phyloP scores from a whole-genome alignment of 2,797 vertebrate species.

The Darevskia nairensis region DNA sequence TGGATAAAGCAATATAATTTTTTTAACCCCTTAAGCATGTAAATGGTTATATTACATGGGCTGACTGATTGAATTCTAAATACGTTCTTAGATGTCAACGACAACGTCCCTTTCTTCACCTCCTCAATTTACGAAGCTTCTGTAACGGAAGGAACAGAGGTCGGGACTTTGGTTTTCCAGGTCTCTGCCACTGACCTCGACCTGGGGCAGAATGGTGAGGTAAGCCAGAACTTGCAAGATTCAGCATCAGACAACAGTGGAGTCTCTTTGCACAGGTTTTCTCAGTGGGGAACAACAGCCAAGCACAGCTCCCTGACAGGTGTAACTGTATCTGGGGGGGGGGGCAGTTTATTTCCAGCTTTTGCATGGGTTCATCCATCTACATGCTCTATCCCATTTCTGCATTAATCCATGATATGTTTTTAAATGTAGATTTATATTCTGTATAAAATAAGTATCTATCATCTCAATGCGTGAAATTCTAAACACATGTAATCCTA shows the following conservation, averaged over 20 bases:
- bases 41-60: not conserved
- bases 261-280: not conserved
- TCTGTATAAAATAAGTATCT: too few species aligned
- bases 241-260: not conserved
- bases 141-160: conserved; percentile 84
- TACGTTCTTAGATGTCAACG: conserved; percentile 86
- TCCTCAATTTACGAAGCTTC: conserved; percentile 91
- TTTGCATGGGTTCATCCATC: not conserved
- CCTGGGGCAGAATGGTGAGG: conserved; percentile 88
- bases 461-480: too few species aligned
- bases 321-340: not conserved
- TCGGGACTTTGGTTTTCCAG: conserved; percentile 85
- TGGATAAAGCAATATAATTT: not conserved
- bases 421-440: too few species aligned
- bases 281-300: not conserved
- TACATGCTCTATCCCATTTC: not conserved
- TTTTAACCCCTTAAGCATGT: not conserved
- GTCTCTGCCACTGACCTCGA: conserved; percentile 89
- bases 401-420: not conserved
- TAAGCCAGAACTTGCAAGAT: conserved; percentile 53
- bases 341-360: not conserved
- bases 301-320: too few species aligned
- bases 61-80: conserved; percentile 37
- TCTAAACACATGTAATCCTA: too few species aligned
- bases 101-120: conserved; percentile 93